Conservation (phyloP, 2,888 invertebrate species). For the Beris morrisii region DNA sequence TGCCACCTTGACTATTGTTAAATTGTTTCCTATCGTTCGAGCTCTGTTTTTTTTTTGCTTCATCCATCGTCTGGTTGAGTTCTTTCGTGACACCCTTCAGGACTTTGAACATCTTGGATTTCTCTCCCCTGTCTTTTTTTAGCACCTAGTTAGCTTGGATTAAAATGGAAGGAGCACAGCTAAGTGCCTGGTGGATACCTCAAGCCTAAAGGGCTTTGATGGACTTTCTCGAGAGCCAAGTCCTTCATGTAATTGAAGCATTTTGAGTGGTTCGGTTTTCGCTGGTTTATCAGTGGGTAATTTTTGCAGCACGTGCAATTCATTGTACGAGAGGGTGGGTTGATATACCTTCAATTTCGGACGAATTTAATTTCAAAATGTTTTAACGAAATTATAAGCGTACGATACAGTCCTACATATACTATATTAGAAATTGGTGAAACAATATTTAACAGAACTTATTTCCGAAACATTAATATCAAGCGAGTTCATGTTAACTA, state of each 20-base stretch:
- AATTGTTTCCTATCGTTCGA: constrained; percentile 28
- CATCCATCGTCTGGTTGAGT: constrained; percentile 15
- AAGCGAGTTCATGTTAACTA: too few species aligned
- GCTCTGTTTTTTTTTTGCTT: constrained; percentile 18
- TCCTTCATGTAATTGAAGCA: constrained; percentile 37
- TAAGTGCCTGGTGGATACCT: constrained; percentile 31
- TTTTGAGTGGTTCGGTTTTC: constrained; percentile 20
- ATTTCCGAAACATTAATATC: too few species aligned
- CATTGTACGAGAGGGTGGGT: constrained; percentile 17
- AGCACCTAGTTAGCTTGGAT: constrained; percentile 36
- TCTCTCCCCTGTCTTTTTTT: constrained; percentile 30
- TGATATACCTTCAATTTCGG: too few species aligned
- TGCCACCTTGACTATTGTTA: constrained; percentile 29
- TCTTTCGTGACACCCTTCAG: constrained; percentile 24
- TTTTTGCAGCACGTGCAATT: constrained; percentile 36
- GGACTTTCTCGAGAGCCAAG: constrained; percentile 28
- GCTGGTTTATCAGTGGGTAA: constrained; percentile 25
- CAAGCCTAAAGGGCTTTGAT: constrained; percentile 26
- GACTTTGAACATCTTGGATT: constrained; percentile 13
- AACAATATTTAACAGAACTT: too few species aligned
- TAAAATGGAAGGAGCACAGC: constrained; percentile 1
- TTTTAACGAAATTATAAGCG: too few species aligned
- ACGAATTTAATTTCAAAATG: too few species aligned
- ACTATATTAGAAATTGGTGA: too few species aligned
- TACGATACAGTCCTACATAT: too few species aligned